Percentiles rank a stretch among this genome's conserved stretches.
phyloP scores from a whole-genome alignment of 2,888 invertebrate species.

The Phortica magna region DNA sequence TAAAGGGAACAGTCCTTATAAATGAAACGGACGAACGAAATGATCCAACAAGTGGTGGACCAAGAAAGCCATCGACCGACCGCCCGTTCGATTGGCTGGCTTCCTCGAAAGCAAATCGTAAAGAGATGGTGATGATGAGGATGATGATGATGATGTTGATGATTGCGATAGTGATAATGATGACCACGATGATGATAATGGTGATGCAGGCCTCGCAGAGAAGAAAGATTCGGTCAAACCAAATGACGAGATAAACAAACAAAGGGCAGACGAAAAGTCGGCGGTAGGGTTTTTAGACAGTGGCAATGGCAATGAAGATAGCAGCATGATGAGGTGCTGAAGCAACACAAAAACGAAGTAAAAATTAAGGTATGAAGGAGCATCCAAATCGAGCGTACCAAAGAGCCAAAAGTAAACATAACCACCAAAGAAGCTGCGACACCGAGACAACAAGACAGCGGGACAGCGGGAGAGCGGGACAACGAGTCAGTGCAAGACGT shows the following conservation, averaged over 20 bases:
- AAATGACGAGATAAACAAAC: too few species aligned
- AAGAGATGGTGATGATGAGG: too few species aligned
- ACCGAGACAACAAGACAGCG: not conserved
- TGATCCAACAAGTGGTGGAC: not conserved
- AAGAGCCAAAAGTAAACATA: constrained; percentile 33
- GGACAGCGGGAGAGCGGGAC: not conserved
- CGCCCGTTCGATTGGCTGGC: not conserved
- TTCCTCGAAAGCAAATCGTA: too few species aligned
- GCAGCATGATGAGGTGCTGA: too few species aligned
- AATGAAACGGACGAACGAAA: not conserved
- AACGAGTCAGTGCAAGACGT: not conserved
- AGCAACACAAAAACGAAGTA: not conserved
- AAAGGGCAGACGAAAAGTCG: too few species aligned
- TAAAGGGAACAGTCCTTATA: not conserved
- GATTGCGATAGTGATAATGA: too few species aligned
- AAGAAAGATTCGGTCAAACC: too few species aligned
- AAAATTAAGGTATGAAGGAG: not conserved
- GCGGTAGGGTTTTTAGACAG: too few species aligned
- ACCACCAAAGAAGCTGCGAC: constrained; percentile 12
- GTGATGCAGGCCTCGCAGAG: too few species aligned
- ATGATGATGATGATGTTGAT: too few species aligned
- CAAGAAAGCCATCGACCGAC: constrained; percentile 7
- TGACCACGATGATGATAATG: too few species aligned
- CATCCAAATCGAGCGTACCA: constrained; percentile 1
- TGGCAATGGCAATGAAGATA: too few species aligned